These are phyloP conservation scores for Cottus gobio DNA, from an alignment of 2,113 vertebrate species.

Conservation along the genomic window DNA sequence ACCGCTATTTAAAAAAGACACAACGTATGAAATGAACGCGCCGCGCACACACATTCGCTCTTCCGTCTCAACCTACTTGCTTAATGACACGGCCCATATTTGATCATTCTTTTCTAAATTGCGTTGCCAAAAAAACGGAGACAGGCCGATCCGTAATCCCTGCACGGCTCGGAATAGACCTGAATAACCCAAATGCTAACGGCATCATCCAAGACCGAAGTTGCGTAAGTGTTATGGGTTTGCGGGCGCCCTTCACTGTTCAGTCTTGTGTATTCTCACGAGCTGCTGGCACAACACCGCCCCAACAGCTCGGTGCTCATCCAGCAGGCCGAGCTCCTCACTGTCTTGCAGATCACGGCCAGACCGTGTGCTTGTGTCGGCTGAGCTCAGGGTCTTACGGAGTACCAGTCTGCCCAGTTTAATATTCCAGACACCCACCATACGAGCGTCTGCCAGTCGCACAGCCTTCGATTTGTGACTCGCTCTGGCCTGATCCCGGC, in stretches of 20 bases:
- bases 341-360: constrained; percentile 46
- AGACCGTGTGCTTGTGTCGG: constrained; percentile 56
- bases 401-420: constrained; percentile 50
- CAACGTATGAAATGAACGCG: constrained; percentile 5
- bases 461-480: constrained; percentile 25
- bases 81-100: constrained; percentile 48
- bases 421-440: constrained; percentile 43
- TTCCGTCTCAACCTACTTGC: constrained; percentile 38
- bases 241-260: constrained; percentile 31
- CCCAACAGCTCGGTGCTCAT: constrained; percentile 46
- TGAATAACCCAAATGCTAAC: constrained; percentile 52
- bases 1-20: constrained; percentile 3
- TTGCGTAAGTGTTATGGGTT: constrained; percentile 35
- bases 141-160: constrained; percentile 52
- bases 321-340: constrained; percentile 39
- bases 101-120: constrained; percentile 64
- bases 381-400: constrained; percentile 45
- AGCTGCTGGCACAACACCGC: constrained; percentile 34
- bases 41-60: constrained; percentile 12
- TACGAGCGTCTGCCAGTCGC: constrained; percentile 30
- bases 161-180: constrained; percentile 50
- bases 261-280: constrained; percentile 40
- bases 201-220: constrained; percentile 39
- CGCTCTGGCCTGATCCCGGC: constrained; percentile 25
- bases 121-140: constrained; percentile 64